Conservation (phyloP, 2,113 vertebrate species). For the Sphyrna mokarran region DNA sequence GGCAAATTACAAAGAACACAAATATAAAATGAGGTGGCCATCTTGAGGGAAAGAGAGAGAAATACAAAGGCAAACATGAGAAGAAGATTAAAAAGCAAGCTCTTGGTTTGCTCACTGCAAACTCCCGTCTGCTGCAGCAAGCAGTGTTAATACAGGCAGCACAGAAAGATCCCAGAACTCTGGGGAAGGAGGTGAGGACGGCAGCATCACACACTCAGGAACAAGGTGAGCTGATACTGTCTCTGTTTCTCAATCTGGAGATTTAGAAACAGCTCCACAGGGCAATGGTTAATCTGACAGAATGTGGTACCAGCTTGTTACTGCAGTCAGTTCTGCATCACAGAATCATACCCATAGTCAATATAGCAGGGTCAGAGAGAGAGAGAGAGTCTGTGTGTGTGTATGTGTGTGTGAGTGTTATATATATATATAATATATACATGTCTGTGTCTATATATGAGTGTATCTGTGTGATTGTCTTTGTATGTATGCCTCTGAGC, state of each 20-base stretch:
- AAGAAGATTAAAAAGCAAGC: background rate
- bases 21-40: constrained; percentile 5
- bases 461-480: no score
- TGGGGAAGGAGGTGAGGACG: background rate
- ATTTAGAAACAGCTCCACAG: background rate
- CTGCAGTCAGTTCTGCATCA: background rate
- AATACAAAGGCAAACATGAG: background rate
- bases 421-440: no score
- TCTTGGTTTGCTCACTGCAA: background rate
- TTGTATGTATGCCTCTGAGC: no score
- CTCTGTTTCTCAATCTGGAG: background rate
- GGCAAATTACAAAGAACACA: background rate
- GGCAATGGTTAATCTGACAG: background rate
- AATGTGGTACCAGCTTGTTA: background rate
- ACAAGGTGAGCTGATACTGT: background rate
- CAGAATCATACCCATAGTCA: background rate
- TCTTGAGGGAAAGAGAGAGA: background rate
- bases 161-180: no score
- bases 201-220: background rate
- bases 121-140: no score
- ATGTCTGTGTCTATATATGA: background rate
- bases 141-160: background rate
- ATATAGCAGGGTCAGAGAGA: background rate
- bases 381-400: background rate
- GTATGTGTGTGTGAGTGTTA: no score